These are phyloP conservation scores for Drosophila nigritarsus DNA, from an alignment of 2,888 invertebrate species.

Conservation along the genomic window DNA sequence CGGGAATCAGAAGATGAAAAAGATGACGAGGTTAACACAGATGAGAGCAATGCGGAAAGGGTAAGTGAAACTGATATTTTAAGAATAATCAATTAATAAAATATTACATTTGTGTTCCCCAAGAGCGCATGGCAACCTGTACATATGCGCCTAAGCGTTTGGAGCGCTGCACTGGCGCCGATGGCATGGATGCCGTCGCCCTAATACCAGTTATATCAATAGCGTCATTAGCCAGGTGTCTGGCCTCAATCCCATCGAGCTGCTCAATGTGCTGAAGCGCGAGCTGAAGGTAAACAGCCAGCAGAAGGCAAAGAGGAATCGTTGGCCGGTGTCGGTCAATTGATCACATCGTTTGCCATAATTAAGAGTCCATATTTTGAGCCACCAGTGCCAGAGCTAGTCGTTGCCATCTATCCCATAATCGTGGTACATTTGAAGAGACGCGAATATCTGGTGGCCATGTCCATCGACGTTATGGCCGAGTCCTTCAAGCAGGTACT, in stretches of 20 bases:
- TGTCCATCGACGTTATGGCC: constrained; percentile 39
- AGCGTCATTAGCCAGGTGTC: constrained; percentile 44
- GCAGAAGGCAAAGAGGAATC: constrained; percentile 57
- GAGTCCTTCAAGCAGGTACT: constrained; percentile 45
- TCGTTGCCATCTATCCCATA: constrained; percentile 40
- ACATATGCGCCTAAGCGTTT: constrained; percentile 56
- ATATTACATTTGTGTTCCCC: neutral
- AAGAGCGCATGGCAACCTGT: constrained; percentile 55
- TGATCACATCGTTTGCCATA: constrained; percentile 38
- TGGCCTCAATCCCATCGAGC: constrained; percentile 34
- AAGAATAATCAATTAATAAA: neutral
- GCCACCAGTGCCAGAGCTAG: constrained; percentile 12
- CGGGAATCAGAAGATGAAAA: neutral
- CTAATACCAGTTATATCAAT: constrained; percentile 28
- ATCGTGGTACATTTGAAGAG: constrained; percentile 44
- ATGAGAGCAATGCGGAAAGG: neutral
- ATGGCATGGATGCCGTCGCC: constrained; percentile 45
- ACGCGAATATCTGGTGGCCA: constrained; percentile 54
- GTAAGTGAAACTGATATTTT: neutral
- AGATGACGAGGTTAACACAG: neutral
- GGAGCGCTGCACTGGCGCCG: constrained; percentile 63
- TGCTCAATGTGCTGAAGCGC: constrained; percentile 34
- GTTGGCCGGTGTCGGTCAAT: constrained; percentile 60
- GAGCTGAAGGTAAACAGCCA: constrained; percentile 40
- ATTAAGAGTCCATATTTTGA: constrained; percentile 33